Conservation (phyloP, 30 jellyfish, hydroid and myxozoan species). For the Cassiopea andromeda region DNA sequence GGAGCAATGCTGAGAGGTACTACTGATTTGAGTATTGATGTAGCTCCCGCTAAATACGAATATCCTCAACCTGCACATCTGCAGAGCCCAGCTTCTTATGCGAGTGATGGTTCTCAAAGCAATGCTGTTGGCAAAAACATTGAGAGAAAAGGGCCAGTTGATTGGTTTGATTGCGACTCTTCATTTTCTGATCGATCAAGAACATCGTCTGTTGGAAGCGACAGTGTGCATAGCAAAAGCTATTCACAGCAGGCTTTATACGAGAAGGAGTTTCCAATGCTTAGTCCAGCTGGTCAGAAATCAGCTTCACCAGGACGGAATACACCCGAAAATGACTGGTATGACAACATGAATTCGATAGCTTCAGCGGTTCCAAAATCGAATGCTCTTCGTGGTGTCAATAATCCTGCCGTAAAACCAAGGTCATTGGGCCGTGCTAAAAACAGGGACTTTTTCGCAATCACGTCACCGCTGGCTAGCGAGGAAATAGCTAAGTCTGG, state of each 20-base stretch:
- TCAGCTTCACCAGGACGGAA: not conserved
- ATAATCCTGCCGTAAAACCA: not conserved
- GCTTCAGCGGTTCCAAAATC: not conserved
- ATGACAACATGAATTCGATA: not conserved
- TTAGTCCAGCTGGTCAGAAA: constrained; percentile 38
- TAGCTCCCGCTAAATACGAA: not conserved
- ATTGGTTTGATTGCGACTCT: constrained; percentile 49
- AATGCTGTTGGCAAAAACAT: not conserved
- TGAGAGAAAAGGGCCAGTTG: constrained; percentile 17
- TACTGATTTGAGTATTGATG: not conserved
- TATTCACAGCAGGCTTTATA: constrained; percentile 3
- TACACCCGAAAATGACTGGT: not conserved
- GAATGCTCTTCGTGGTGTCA: constrained; percentile 4
- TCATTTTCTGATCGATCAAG: constrained; percentile 50
- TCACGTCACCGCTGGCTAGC: constrained; percentile 5
- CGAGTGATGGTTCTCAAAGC: too few relatives aligned
- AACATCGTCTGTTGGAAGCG: constrained; percentile 41
- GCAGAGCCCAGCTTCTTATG: too few relatives aligned
- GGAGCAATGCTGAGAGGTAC: not conserved
- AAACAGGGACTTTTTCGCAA: constrained; percentile 7
- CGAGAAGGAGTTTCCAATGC: constrained; percentile 51
- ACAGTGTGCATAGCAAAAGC: not conserved
- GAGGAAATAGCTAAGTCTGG: not conserved
- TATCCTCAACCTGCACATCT: not conserved
- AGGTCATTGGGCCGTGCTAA: constrained; percentile 35